Conservation (phyloP, 2,888 invertebrate genomes). For the Agrotis ipsilon region DNA sequence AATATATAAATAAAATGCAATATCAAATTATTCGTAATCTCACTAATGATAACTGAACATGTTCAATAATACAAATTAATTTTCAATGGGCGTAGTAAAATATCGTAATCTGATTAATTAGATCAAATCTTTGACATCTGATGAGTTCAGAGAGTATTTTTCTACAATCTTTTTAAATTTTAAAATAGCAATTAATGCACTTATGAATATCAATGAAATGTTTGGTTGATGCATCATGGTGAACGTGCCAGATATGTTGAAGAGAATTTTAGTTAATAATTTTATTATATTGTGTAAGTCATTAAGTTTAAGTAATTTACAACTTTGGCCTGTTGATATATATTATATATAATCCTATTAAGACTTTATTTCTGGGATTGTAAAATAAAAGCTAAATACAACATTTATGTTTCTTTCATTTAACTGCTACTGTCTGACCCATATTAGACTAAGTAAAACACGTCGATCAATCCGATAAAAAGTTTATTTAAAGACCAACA, state of each 20-base stretch:
- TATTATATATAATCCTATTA: conserved; percentile 91
- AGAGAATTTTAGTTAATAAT: conserved; percentile 91
- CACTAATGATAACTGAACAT: conserved; percentile 84
- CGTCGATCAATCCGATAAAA: background rate
- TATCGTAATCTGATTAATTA: conserved; percentile 81
- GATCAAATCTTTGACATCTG: conserved; percentile 83
- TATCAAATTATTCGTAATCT: conserved; percentile 77
- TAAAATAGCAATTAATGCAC: conserved; percentile 87
- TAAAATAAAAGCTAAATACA: conserved; percentile 89
- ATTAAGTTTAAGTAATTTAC: conserved; percentile 92
- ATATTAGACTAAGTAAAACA: conserved; percentile 24
- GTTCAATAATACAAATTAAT: conserved; percentile 66
- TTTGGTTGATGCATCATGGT: conserved; percentile 89
- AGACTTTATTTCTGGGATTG: conserved; percentile 91
- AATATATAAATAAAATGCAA: conserved; percentile 47
- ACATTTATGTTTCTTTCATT: conserved; percentile 74
- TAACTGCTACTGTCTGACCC: conserved; percentile 2
- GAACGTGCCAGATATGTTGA: conserved; percentile 90
- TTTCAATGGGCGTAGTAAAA: conserved; percentile 80
- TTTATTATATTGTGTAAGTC: conserved; percentile 91
- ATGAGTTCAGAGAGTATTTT: conserved; percentile 90
- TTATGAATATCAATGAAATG: conserved; percentile 86
- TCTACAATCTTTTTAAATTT: conserved; percentile 89
- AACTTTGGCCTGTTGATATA: conserved; percentile 91
- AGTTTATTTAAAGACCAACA: conserved; percentile 36